Evolutionary conservation across 2,113 vertebrate genomes (phyloP).

Genomic region (Microtus richardsoni): DNA sequence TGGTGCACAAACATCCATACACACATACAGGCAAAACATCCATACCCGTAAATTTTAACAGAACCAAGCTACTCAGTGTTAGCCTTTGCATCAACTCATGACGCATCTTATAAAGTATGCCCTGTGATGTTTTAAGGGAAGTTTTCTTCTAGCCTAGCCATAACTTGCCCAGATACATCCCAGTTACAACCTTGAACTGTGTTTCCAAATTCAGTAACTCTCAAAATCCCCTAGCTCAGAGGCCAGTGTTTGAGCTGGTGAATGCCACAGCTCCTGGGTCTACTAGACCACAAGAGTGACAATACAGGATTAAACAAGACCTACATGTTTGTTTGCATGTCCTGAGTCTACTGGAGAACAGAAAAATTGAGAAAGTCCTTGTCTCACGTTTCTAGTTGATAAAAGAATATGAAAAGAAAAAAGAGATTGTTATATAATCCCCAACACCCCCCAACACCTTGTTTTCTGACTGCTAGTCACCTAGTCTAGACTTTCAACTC

Average conservation of each 20-base stretch:
- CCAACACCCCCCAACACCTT: not conserved
- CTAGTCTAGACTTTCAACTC: not conserved
- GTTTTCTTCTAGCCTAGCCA: not conserved
- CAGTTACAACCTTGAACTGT: not conserved
- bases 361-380: conserved; percentile 54
- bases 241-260: conserved; percentile 22
- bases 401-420: not conserved
- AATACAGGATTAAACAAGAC: not conserved
- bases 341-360: not conserved
- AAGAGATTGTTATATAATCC: not conserved
- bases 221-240: conserved; percentile 6
- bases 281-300: conserved; percentile 37
- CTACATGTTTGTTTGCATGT: conserved; percentile 22
- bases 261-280: not conserved
- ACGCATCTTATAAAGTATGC: not conserved
- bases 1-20: not conserved
- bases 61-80: not conserved
- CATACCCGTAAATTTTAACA: not conserved
- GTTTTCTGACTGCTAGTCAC: conserved; percentile 17
- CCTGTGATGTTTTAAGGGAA: not conserved
- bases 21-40: not conserved
- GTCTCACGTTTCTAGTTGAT: conserved; percentile 31
- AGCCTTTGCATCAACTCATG: not conserved
- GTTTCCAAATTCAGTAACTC: conserved; percentile 36
- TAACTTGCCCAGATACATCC: not conserved